Base-by-base conservation (phyloP, 2,113 vertebrate genomes). In the Ciconia maguari region DNA sequence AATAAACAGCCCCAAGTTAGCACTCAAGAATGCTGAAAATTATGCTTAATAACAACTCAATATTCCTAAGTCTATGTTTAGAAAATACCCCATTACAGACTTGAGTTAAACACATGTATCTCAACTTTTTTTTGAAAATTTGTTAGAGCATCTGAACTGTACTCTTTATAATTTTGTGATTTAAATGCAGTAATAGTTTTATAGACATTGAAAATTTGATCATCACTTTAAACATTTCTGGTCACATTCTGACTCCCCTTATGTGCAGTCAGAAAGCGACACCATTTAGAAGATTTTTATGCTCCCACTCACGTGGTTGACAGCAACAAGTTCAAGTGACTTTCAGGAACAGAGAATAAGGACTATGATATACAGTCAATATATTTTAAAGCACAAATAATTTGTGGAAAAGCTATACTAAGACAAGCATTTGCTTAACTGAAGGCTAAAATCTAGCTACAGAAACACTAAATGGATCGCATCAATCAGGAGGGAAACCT, bases 1-100 rank as follows among this genome's bases (percentile, higher is more conserved):
- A 86, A 92, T 65, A 70, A 92, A 96, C 21, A 97, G 87, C 8
- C 57, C 42, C 87, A 94, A 87, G 85, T 97, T 94, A 97, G 77
- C 24, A 36, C 69, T 48, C 65, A 72, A 83, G 55, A 94, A 90
- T 48, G 71, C 42, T 49, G 78, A 93, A 93, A 95, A 83, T 9
- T 2, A 77, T 55, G 36, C 36, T 79, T 83, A 96, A 19, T 38
- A 96, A 93, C 44, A 94, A 75, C 7, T 72, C 36, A 22, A 51
- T 85, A 94, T 42, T 81, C 22, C 0, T 44, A 89, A 52, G 7
- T 46, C 20, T 85, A 29, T 7, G 18, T 72, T 90, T 30, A 91
- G 83, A 72, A 90, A 95, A 84, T 7, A 70, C 5, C 13, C 30
- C 34, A 64, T 26, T 84, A 94, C 42, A 90, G 51, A 81, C 30